These are phyloP conservation scores for Cephalopachus bancanus DNA, from an alignment of 2,797 vertebrate genomes.

Conservation along the genomic window DNA sequence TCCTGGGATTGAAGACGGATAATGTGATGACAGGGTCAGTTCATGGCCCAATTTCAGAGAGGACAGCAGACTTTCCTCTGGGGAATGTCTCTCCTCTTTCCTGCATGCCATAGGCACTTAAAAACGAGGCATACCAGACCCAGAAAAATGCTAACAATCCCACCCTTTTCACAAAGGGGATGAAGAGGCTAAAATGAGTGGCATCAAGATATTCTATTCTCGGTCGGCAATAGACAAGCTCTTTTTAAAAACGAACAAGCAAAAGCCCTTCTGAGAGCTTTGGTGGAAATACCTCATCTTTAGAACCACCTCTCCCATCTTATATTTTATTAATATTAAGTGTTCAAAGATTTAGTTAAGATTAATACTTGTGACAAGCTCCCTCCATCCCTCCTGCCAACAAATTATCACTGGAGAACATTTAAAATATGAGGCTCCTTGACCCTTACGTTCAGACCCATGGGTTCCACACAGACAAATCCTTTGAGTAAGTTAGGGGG, in stretches of 20 bases:
- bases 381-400: background rate
- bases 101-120: background rate
- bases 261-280: background rate
- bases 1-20: background rate
- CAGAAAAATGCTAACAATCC: constrained; percentile 17
- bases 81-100: background rate
- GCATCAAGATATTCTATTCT: background rate
- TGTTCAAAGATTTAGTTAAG: background rate
- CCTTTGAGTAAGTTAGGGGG: background rate
- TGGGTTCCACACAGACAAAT: background rate
- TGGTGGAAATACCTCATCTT: background rate
- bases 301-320: background rate
- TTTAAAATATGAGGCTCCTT: background rate
- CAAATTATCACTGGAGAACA: background rate
- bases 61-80: background rate
- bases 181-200: background rate
- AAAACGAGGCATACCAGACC: background rate
- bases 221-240: background rate
- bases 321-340: background rate
- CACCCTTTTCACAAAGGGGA: background rate
- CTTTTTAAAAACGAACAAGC: background rate
- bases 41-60: background rate
- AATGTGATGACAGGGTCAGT: background rate
- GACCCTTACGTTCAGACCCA: no score
- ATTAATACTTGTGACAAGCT: background rate